Base-by-base conservation (phyloP, 2,888 invertebrate genomes). In the Cosmorhoe ocellata region DNA sequence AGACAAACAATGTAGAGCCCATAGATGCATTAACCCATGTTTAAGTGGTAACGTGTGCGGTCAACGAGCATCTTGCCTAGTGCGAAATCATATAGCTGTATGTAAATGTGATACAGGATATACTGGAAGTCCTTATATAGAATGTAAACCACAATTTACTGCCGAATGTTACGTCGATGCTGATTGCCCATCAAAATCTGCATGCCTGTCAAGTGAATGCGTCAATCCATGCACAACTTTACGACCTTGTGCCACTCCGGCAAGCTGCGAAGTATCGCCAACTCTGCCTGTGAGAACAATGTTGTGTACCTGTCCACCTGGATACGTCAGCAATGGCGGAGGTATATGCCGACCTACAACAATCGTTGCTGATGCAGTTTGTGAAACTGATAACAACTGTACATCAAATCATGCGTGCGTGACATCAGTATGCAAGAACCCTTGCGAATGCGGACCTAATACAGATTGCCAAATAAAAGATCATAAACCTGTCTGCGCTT, bases 251-350 rank as follows among this genome's bases (percentile, higher is more conserved):
- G 92, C 93, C 34, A 91, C 92, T 43, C 96, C 97, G 27, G 94
- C 97, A 0, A 92, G 92, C 58, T 97, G 97, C 72, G 93, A 94
- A 79, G 96, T 97, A 0, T 92, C 96, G 14, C 93, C 95, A 0
- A 95, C 97, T 3, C 80, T 94, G 18, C 97, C 97, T 0, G 95
- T 97, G 4, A 92, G 97, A 56, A 97, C 97, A 0, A 96, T 97
- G 95, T 92, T 96, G 28, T 98, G 97, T 74, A 93, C 96, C 2
- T 98, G 98, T 68, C 96, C 97, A 18, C 95, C 95, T 41, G 97
- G 97, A 11, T 97, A 96, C 67, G 93, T 96, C 2, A 96, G 95
- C 80, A 95, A 94, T 59, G 97, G 96, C 46, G 96, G 96, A 39
- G 96, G 96, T 24, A 92, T 94, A 31, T 96, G 97, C 72, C 93